phyloP scores from a whole-genome alignment of 2,113 vertebrate genomes.

The Cyanoliseus patagonus region DNA sequence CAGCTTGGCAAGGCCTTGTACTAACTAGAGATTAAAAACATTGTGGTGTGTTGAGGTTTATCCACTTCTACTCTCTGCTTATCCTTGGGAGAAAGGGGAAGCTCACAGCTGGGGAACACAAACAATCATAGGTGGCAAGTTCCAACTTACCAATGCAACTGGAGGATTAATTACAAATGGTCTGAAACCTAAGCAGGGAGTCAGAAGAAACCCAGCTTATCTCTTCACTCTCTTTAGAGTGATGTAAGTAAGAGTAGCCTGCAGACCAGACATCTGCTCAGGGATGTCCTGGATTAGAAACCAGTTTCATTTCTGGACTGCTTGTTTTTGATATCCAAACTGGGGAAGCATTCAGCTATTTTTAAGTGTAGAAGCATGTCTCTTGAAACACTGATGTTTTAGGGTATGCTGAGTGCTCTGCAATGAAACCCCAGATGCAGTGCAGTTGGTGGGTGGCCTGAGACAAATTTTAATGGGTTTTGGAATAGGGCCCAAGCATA shows the following conservation, averaged over 20 bases:
- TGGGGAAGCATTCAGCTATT: background rate
- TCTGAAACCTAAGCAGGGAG: background rate
- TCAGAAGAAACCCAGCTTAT: background rate
- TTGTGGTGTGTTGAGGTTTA: background rate
- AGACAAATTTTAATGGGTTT: background rate
- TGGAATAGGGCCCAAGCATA: background rate
- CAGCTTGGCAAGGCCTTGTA: background rate
- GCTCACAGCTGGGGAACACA: background rate
- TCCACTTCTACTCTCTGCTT: background rate
- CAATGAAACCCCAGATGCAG: background rate
- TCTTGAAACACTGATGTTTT: background rate
- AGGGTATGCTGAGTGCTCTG: background rate
- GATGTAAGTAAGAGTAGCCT: background rate
- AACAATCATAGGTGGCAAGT: background rate
- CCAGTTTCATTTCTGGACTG: background rate
- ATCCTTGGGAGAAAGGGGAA: background rate
- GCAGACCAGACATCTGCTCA: background rate
- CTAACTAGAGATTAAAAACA: background rate
- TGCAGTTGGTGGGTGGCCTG: background rate
- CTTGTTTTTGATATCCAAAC: background rate
- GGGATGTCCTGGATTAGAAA: background rate
- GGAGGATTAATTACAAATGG: background rate
- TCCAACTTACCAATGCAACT: background rate
- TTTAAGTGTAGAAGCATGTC: background rate
- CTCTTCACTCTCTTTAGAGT: background rate